phyloP scores from a whole-genome alignment of 2,797 vertebrate genomes.

The Acestrorhynchus altus region DNA sequence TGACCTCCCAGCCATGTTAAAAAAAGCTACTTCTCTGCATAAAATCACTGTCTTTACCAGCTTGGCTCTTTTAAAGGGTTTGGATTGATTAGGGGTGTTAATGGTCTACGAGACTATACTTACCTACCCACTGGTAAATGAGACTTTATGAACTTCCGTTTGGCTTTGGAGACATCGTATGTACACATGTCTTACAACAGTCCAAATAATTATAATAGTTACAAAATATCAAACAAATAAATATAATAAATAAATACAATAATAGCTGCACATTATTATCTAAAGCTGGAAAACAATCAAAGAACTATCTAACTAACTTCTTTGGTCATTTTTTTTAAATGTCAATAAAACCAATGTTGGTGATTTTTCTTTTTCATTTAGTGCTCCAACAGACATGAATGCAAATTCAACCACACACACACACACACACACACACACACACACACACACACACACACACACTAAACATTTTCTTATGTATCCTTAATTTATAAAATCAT shows the following conservation, averaged over 20 bases:
- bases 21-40: not conserved
- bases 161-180: not conserved
- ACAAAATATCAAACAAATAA: not conserved
- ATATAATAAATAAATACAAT: not conserved
- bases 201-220: not conserved
- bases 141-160: not conserved
- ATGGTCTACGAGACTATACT: not conserved
- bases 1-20: not conserved
- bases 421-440: not conserved
- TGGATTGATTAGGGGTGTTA: not conserved
- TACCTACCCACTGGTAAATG: not conserved
- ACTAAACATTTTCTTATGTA: not conserved
- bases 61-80: not conserved
- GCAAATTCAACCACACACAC: too few relatives aligned
- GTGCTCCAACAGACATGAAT: not conserved
- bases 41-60: not conserved
- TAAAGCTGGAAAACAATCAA: too few relatives aligned
- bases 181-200: not conserved
- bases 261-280: not conserved
- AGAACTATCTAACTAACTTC: too few relatives aligned
- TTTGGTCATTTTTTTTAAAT: too few relatives aligned
- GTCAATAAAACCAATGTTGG: too few relatives aligned
- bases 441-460: not conserved
- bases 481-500: not conserved
- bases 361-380: not conserved